Evolutionary conservation across 2,113 vertebrate species (phyloP), one percentile per base, ranked within the genome.

Genomic region (Benitochromis conjunctus): DNA sequence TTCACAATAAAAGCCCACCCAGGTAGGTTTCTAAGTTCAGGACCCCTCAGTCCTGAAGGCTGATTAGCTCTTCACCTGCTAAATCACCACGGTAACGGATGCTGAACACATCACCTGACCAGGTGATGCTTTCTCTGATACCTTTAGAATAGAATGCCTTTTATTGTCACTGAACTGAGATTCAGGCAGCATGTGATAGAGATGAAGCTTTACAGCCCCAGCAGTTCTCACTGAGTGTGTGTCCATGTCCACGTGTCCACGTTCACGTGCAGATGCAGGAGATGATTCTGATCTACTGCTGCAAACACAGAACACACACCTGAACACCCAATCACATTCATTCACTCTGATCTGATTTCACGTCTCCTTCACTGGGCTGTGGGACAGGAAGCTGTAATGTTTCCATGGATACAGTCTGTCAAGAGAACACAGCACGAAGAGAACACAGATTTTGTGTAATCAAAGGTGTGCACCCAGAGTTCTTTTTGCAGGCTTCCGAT

Each of bases 1-100:
- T 87, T 87, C 91, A 91, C 5, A 91, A 88, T 91, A 94, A 92
- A 88, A 88, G 74, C 36, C 24, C 41, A 18, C 5, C 1, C 46
- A 54, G 71, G 18, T 43, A 14, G 64, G 12, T 13, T 41, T 41
- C 38, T 21, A 41, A 9, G 36, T 24, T 69, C 62, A 9, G n/a
- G 41, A 26, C 26, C 34, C 31, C 1, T 2, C 10, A 64, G 21
- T 26, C 21, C 55, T 26, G 55, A 26, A 24, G 24, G n/a, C 12
- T 24, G 54, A 56, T 56, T 26, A 24, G 21, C 21, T 7, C 54
- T n/a, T 64, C 60, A 38, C 34, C 34, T 64, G 60, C 19, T 38
- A 29, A 9, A 29, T 31, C 56, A 13, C 56, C 26, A 58, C 16
- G 34, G 34, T 21, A 1, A 64, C 60, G 34, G 60, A 64, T 5